Conservation (phyloP, 2,888 invertebrate species). For the Chirona hameri region DNA sequence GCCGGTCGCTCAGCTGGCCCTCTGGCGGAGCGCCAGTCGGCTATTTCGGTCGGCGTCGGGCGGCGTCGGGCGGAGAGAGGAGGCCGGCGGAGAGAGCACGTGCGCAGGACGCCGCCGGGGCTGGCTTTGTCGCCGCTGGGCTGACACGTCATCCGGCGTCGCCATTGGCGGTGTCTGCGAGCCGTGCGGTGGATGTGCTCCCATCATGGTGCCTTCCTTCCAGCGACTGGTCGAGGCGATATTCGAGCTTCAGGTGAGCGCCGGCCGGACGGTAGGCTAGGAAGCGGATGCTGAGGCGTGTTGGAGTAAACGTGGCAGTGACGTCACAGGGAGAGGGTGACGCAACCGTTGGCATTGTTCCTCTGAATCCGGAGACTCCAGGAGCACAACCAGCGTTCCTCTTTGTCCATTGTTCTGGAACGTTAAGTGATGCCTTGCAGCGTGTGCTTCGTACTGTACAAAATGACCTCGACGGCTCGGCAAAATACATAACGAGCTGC, state of each 20-base stretch:
- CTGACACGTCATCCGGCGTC: no score
- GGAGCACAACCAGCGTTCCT: no score
- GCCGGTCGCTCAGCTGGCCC: neutral
- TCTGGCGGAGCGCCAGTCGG: neutral
- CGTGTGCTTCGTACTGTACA: no score
- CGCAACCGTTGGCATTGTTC: neutral
- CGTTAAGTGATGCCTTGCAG: no score
- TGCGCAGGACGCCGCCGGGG: neutral
- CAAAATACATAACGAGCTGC: no score
- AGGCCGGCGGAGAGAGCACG: neutral
- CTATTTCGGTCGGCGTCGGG: neutral
- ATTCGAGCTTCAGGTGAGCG: neutral
- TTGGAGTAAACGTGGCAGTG: neutral
- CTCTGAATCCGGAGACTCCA: no score
- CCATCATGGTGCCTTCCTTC: neutral
- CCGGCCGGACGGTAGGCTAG: neutral
- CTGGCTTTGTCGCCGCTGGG: neutral
- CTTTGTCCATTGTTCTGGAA: no score
- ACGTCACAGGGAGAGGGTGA: neutral
- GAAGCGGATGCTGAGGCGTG: neutral
- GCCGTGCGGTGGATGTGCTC: neutral
- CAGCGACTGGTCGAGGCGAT: neutral
- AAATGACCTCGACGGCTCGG: no score
- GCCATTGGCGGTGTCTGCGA: neutral
- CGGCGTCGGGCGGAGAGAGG: no score